These are phyloP conservation scores for Epinephelus cyanopodus DNA, from an alignment of 2,113 vertebrate species.

Conservation along the genomic window DNA sequence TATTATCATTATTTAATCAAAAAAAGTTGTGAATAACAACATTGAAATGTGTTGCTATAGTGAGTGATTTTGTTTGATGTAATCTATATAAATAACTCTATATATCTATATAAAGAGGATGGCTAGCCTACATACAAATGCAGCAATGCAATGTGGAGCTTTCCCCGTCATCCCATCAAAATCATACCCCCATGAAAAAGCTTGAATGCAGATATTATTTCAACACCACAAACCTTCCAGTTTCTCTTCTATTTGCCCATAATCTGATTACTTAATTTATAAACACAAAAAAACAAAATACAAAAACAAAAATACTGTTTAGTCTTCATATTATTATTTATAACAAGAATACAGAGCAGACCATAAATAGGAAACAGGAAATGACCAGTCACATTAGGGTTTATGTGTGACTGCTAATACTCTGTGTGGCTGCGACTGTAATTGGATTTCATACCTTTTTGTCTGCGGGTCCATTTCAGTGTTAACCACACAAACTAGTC, in stretches of 20 bases:
- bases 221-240: not conserved
- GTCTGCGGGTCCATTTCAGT: constrained; percentile 50
- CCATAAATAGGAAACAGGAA: not conserved
- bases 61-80: too few species aligned
- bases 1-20: not conserved
- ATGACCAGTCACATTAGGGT: not conserved
- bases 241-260: not conserved
- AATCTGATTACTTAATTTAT: not conserved
- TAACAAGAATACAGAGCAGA: not conserved
- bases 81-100: too few species aligned
- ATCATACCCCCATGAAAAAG: not conserved
- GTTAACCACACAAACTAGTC: constrained; percentile 54
- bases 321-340: not conserved
- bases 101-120: too few species aligned
- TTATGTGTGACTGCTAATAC: not conserved
- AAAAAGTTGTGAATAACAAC: not conserved
- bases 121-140: too few species aligned
- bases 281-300: not conserved
- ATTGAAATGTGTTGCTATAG: not conserved
- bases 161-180: not conserved
- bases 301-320: not conserved
- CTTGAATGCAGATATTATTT: not conserved
- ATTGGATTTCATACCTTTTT: constrained; percentile 42
- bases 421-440: not conserved
- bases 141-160: not conserved